Percentiles rank a stretch among this genome's conserved stretches.
phyloP scores from a whole-genome alignment of 2,888 invertebrate genomes.

The Erebia aethiops region DNA sequence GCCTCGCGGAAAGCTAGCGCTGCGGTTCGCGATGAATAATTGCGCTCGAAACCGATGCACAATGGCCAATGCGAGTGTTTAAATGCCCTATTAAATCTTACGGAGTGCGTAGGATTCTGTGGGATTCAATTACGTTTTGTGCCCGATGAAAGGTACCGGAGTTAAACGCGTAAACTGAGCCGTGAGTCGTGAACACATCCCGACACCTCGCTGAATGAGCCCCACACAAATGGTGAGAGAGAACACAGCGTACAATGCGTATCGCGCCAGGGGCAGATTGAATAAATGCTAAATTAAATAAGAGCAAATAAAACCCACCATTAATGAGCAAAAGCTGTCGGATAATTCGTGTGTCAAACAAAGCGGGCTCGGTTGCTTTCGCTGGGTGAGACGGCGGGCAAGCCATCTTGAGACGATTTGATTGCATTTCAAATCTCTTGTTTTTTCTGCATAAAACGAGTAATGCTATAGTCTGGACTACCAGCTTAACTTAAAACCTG shows the following conservation, averaged over 20 bases:
- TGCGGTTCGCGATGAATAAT: constrained; percentile 78
- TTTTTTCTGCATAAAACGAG: constrained; percentile 43
- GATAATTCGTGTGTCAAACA: constrained; percentile 71
- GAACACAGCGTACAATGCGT: constrained; percentile 59
- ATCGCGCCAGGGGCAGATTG: constrained; percentile 77
- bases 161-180: constrained; percentile 78
- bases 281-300: constrained; percentile 83
- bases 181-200: constrained; percentile 76
- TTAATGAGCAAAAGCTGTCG: constrained; percentile 75
- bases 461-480: constrained; percentile 20
- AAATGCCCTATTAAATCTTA: constrained; percentile 83
- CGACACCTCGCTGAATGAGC: constrained; percentile 82
- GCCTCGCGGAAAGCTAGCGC: constrained; percentile 71
- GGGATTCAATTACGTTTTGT: constrained; percentile 83
- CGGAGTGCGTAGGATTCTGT: constrained; percentile 80
- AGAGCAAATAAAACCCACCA: constrained; percentile 79
- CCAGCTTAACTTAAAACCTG: constrained; percentile 21
- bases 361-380: constrained; percentile 51
- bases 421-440: constrained; percentile 59
- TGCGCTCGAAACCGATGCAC: constrained; percentile 77
- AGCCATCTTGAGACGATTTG: constrained; percentile 55
- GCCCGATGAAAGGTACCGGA: constrained; percentile 79
- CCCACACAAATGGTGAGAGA: constrained; percentile 81
- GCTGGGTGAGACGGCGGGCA: constrained; percentile 51
- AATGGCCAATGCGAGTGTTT: constrained; percentile 82